Evolutionary conservation across 35 echinoderm and acorn worm species (phyloP), one percentile per base, ranked within the genome.

Genomic region (Eucidaris tribuloides): DNA sequence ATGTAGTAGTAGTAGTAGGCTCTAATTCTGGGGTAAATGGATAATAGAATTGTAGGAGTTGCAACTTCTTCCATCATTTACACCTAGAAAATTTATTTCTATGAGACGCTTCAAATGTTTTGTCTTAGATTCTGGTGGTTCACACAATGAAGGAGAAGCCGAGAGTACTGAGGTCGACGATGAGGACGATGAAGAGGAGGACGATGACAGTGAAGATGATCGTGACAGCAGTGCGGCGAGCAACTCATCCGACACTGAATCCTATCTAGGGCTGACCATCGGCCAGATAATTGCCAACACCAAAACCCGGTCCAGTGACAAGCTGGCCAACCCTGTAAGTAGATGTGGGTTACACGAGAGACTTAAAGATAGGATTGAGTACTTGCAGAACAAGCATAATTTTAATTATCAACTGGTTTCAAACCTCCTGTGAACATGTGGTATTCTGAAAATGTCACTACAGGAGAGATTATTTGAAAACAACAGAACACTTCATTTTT

Each of bases 261-360:
- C 39, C 37, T 81, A 82, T 48, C 56, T 58, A 18, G 74, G 87
- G 45, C 58, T 89, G 14, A 88, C 80, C 6, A 77, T 92, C 14
- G 81, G 81, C 28, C 84, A 97, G 28, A 59, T 97, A 56, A 85
- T 97, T 33, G 58, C 80, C 27, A 97, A 85, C 49, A 86, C 94
- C 19, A 90, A 91, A 59, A 76, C 76, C 43, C 76, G 54, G 4
- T n/a, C n/a, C n/a, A n/a, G 50, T 66, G 15, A 84, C 46, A 66
- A 30, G 52, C 20, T 49, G 82, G 71, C 46, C 25, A 4, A 79
- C 19, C 6, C 31, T 24, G 28, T 43, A 45, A 64, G 82, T 84
- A 84, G 42, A 56, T 34, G 7, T 60, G 28, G 33, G 7, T 30
- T 62, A 3, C 0, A 30, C 59, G 27, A 9, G 27, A 9, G 59